Evolutionary conservation across 2,797 vertebrate species (phyloP), one percentile per base, ranked within the genome.

Genomic region (Leptodactylus fallax): DNA sequence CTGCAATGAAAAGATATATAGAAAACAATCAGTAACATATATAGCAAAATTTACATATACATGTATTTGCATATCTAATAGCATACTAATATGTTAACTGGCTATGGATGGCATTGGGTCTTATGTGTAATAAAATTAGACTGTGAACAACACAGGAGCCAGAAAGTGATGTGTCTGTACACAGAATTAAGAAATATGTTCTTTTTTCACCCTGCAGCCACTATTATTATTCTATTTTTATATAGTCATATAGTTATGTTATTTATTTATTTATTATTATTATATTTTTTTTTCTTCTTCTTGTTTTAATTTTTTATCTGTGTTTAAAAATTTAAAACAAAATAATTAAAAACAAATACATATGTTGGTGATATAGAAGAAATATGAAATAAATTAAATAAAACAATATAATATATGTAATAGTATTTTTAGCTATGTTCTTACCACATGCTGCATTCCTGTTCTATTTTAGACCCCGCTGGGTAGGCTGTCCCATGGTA

Each of bases 391-490:
- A 47, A 11, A 47, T 45, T 19, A 72, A 17, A 72, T 19, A 14
- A 47, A 72, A 47, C 11, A 25, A 49, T 7, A 53, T 13, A 45
- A 72, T 45, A 23, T 47, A 7, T 0, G 0, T 21, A 86, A 83
- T 10, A 1, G 86, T 74, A 92, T 96, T 94, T n/a, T 36, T 36
- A 36, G 36, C n/a, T 36, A 36, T 36, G 36, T 36, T 36, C 36
- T 36, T 94, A 99, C 98, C 98, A 99, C 91, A 97, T 92, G 90
- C 96, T 99, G 92, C 98, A 99, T 83, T 97, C 98, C 92, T 99
- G 97, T 90, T 98, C 96, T 93, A 99, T 96, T 92, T 96, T 96
- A 82, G 98, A 96, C 85, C 98, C 98, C 90, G 97, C 96, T 60
- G 95, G 93, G 91, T 97, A 99, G 67, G 97, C 94, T 56, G 95